Base-by-base conservation (phyloP, 1,140 invertebrate species). In the Philopotamus ludificatus region DNA sequence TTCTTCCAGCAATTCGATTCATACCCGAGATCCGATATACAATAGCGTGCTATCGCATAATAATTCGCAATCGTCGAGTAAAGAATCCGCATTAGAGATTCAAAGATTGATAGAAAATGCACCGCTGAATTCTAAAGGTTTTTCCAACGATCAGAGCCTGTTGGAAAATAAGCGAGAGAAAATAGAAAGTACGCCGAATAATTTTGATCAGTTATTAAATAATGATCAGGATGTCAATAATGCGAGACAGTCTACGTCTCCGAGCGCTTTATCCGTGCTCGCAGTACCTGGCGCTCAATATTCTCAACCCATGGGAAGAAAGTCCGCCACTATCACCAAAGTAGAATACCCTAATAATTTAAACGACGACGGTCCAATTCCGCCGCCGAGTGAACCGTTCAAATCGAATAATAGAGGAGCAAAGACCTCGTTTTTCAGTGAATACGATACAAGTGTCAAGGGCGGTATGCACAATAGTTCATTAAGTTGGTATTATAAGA, bases 401-500 rank as follows among this genome's bases (percentile, higher is more conserved):
- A 58, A 21, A 50, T 45, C 55, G 34, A 68, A 60, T 39, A 71
- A 51, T 58, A 74, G 76, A 69, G 79, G 79, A 68, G 75, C 70
- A 28, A 79, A 80, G 72, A 80, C 76, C 45, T 74, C 77, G 61
- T 79, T 80, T 74, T 72, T 71, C 26, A 73, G 75, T n/a, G 61
- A 71, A 42, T 66, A 64, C 23, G 73, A 67, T 62, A 49, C 61
- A 50, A 73, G 66, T 12, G 75, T 67, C 57, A 74, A 72, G 18
- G 75, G 18, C 12, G 65, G 65, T 26, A 21, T 51, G 34, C 42
- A 67, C n/a, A 75, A 83, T 20, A 80, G 82, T 71, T 79, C 84
- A 20, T 82, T 84, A 66, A 87, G 86, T 67, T 91, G 89, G 89
- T 91, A 91, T 73, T 91, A 87, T 73, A 85, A 85, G 57, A 89